phyloP scores from a whole-genome alignment of 1,140 invertebrate genomes.

The Oscheius sp. region DNA sequence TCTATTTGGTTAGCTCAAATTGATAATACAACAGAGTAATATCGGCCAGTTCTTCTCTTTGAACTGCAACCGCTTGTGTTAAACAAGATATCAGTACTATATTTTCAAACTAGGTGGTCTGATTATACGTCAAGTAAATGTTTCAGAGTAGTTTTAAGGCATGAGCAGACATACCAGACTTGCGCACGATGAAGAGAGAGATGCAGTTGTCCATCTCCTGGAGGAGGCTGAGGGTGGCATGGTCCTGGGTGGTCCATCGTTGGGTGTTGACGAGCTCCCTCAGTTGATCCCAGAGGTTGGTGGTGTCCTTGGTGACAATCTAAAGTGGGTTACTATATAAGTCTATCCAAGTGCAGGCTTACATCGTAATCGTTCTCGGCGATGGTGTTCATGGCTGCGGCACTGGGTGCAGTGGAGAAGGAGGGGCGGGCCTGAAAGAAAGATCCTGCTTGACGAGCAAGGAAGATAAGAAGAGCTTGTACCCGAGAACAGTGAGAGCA shows the following conservation, averaged over 20 bases:
- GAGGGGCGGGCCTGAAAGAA: background rate
- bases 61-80: too few relatives aligned
- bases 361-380: background rate
- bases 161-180: background rate
- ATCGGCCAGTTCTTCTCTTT: too few relatives aligned
- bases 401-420: background rate
- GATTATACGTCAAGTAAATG: too few relatives aligned
- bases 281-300: background rate
- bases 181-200: background rate
- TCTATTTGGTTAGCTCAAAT: too few relatives aligned
- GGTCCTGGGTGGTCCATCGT: background rate
- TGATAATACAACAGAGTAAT: too few relatives aligned
- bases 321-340: background rate
- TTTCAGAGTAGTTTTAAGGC: too few relatives aligned
- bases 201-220: background rate
- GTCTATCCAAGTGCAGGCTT: background rate
- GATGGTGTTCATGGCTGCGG: background rate
- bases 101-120: too few relatives aligned
- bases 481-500: background rate
- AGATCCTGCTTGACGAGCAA: background rate
- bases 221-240: background rate
- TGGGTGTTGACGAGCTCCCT: background rate
- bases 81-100: too few relatives aligned
- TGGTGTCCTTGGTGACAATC: background rate
- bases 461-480: background rate